A percentile compares a stretch with the other conserved stretches of the same genome.
These are phyloP conservation scores for Bombycilla garrulus DNA, from an alignment of 2,113 vertebrate genomes.

Conservation along the genomic window DNA sequence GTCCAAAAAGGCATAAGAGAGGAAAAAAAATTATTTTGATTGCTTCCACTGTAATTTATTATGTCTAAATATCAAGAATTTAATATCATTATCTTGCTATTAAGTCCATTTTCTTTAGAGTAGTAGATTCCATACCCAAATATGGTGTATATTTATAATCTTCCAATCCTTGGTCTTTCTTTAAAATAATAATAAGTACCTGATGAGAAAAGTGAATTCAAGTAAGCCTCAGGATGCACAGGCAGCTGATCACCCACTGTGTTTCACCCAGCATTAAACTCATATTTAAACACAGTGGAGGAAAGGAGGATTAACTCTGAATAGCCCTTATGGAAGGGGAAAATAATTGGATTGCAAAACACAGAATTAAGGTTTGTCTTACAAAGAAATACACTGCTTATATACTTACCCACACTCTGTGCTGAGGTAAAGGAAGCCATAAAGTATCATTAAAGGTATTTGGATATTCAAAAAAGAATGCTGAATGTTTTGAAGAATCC, in stretches of 20 bases:
- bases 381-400: neutral
- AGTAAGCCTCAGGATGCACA: neutral
- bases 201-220: neutral
- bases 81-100: neutral
- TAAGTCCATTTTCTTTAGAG: neutral
- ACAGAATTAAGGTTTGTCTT: neutral
- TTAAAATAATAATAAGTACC: neutral
- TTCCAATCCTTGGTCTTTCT: neutral
- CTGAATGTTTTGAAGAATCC: neutral
- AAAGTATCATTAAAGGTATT: neutral
- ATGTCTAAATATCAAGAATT: neutral
- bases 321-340: neutral
- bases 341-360: neutral
- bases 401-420: neutral
- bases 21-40: neutral
- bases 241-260: neutral
- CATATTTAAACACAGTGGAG: neutral
- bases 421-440: neutral
- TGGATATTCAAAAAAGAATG: neutral
- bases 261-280: neutral
- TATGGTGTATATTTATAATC: neutral
- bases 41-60: neutral
- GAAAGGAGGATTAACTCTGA: neutral
- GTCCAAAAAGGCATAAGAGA: neutral
- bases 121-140: neutral